Evolutionary conservation across 2,888 invertebrate species (phyloP), one percentile per base, ranked within the genome.

Genomic region (Sinodicranocentrus sp.): DNA sequence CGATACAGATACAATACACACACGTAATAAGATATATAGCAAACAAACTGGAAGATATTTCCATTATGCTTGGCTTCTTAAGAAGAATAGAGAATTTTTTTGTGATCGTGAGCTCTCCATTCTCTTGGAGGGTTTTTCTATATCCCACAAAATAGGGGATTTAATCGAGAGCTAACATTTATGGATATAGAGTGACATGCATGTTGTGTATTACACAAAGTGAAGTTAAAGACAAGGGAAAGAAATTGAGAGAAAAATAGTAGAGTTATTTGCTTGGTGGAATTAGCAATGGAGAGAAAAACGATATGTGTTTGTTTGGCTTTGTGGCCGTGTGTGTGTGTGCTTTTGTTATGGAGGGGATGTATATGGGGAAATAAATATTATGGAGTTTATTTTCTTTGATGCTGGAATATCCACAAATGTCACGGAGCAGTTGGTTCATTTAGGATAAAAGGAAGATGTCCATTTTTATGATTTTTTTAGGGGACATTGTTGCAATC

Each of bases 1-100:
- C 48, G 48, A 48, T 48, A 13, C 23, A 23, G 59, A 1, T 25
- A n/a, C 23, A 33, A 61, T 17, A 61, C 61, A 61, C n/a, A 33
- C 33, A 61, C 61, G 33, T 61, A 61, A 59, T 59, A 59, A 23
- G 61, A 61, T 61, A 33, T 33, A 61, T 33, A 61, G 1, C 33
- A 61, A 61, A 61, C 33, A 61, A 28, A 61, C 28, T 17, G 61
- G 19, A 28, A 61, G 23, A 57, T 17, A 57, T 57, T 21, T 21
- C 8, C 48, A 48, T 48, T 48, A 48, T 13, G 13, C 39, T 39
- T 6, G 8, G 6, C 13, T 39, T n/a, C n/a, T 33, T 10, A 10
- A 33, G 33, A 33, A 33, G 33, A 33, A 33, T 33, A 33, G 33
- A 33, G 10, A 23, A 1, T 59, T 59, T 21, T 59, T 8, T 52